Base-by-base conservation (phyloP, 2,797 vertebrate genomes). In the Columba guinea region DNA sequence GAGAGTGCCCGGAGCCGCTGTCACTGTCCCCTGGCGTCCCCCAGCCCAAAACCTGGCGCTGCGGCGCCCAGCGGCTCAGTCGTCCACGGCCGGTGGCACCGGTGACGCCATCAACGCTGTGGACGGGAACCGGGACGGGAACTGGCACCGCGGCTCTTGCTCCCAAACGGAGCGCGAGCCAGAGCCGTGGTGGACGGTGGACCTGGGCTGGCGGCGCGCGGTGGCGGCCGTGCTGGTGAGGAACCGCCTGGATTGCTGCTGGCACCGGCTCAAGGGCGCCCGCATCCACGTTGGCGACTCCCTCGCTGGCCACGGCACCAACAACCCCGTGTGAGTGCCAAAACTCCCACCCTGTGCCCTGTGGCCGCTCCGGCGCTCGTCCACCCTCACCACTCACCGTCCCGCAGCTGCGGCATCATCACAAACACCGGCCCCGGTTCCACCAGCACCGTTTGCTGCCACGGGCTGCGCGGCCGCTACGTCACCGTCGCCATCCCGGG, bases 311-410 rank as follows among this genome's bases (percentile, higher is more conserved):
- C 52, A 87, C 10, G 90, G 90, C 84, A 82, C 78, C 52, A 2
- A 35, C 7, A 87, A 91, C 34, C 58, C 90, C 7, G 1, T 87
- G 90, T 91, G 84, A 91, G 90, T 65, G 24, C 13, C 16, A 0
- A 13, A 2, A 3, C 4, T 3, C 9, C 5, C 3, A 24, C 27
- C 17, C 37, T 13, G 12, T 4, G 1, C 13, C 0, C 5, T 2
- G 7, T 15, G 8, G 16, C 20, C 5, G 12, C 62, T 58, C 28
- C 4, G 3, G 58, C 5, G 2, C 58, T 46, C 7, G 1, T 35
- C 30, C 21, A 4, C 28, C 20, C 21, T 15, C 24, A 10, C 4
- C 34, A 7, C 1, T 28, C 49, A 9, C 28, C 3, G 1, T 27
- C 52, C 35, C 5, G 6, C 44, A 94, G 93, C 17, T 94, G 90